Evolutionary conservation across 92 coral and sea anemone genomes (phyloP).

Genomic region (Porites cylindrica): DNA sequence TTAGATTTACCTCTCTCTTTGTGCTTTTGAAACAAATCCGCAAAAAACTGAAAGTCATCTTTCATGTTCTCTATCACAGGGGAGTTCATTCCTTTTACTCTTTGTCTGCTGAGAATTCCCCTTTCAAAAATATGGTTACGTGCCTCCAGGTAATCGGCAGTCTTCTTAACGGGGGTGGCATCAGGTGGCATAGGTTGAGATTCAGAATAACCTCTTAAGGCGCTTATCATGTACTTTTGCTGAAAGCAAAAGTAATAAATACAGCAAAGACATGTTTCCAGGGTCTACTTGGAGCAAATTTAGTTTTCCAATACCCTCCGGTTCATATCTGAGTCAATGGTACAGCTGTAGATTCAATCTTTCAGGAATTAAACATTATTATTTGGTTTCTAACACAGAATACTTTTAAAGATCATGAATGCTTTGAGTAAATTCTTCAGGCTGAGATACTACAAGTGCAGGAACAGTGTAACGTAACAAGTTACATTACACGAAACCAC

Average conservation of each 20-base stretch:
- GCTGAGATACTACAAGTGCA: too few species aligned
- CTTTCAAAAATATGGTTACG: conserved; percentile 52
- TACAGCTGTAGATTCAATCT: too few species aligned
- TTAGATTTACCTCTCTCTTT: background rate
- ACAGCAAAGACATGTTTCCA: too few species aligned
- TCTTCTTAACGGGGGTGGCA: background rate
- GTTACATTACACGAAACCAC: too few species aligned
- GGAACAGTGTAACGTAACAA: too few species aligned
- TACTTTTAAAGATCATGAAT: too few species aligned
- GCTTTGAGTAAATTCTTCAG: too few species aligned
- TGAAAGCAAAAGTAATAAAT: background rate
- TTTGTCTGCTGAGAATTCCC: conserved; percentile 38
- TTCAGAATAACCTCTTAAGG: conserved; percentile 1
- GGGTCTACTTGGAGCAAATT: too few species aligned
- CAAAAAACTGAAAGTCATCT: conserved; percentile 39
- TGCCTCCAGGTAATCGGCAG: conserved; percentile 42
- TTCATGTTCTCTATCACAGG: conserved; percentile 27
- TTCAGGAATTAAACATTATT: too few species aligned
- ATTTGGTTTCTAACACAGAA: too few species aligned
- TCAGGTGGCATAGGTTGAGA: conserved; percentile 14
- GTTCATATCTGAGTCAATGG: too few species aligned
- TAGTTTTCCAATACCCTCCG: too few species aligned
- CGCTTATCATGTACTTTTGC: conserved; percentile 11
- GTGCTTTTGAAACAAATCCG: conserved; percentile 42
- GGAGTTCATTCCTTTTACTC: conserved; percentile 4